These are phyloP conservation scores for Myiagra hebetior DNA, from an alignment of 2,113 vertebrate genomes.

Conservation along the genomic window DNA sequence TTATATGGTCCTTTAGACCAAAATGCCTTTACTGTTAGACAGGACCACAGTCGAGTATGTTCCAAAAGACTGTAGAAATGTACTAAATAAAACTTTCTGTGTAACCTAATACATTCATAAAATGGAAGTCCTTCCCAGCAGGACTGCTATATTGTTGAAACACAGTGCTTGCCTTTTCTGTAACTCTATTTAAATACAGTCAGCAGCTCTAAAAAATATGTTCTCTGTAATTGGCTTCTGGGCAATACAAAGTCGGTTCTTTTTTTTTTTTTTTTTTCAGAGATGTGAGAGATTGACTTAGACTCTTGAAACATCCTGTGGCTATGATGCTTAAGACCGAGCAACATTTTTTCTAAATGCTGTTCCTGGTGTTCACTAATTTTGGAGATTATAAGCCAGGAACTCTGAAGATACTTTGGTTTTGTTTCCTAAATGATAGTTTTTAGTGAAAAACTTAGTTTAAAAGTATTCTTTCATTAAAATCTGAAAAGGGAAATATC, in stretches of 20 bases:
- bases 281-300: background rate
- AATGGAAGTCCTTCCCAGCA: background rate
- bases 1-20: background rate
- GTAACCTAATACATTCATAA: background rate
- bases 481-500: background rate
- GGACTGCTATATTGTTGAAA: background rate
- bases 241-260: background rate
- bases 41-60: background rate
- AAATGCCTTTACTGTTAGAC: background rate
- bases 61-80: background rate
- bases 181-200: background rate
- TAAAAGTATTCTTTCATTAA: background rate
- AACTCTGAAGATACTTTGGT: background rate
- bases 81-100: background rate
- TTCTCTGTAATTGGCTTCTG: background rate
- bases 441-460: background rate
- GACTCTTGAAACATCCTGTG: background rate
- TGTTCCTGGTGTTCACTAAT: accelerated
- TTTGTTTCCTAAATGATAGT: background rate
- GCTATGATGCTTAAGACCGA: background rate
- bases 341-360: background rate
- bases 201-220: background rate
- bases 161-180: background rate
- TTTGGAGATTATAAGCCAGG: background rate
- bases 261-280: background rate